Evolutionary conservation across 2,113 vertebrate genomes (phyloP).

Genomic region (Jacana jacana): DNA sequence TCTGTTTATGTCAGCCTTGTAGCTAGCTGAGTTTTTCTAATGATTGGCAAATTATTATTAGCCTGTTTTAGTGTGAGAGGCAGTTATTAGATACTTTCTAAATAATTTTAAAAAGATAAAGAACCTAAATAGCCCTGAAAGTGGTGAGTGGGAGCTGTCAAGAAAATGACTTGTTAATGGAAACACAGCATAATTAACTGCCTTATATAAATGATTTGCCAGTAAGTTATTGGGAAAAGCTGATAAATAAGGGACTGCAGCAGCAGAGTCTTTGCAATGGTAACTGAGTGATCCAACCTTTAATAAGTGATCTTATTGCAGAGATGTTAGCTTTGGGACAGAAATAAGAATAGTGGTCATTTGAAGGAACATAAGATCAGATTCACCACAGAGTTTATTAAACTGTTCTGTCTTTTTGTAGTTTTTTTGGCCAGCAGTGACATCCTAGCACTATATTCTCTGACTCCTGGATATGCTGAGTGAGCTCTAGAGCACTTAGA

Average conservation of each 20-base stretch:
- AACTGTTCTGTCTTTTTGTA: neutral
- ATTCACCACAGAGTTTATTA: neutral
- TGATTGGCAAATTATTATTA: slow-evolving; percentile 2
- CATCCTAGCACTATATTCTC: neutral
- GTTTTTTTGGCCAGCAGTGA: neutral
- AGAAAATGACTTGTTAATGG: slow-evolving; percentile 27
- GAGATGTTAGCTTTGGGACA: neutral
- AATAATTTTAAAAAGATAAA: slow-evolving; percentile 13
- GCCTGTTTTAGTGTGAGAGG: neutral
- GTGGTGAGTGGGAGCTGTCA: slow-evolving; percentile 48
- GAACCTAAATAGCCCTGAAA: slow-evolving; percentile 5
- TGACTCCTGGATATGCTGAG: neutral
- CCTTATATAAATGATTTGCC: neutral
- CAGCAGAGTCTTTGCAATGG: neutral
- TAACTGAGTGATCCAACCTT: neutral
- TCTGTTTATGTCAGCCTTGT: neutral
- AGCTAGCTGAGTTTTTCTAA: neutral
- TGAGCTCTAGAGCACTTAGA: neutral
- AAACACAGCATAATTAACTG: neutral
- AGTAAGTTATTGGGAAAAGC: neutral
- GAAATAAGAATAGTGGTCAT: neutral
- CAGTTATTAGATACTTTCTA: slow-evolving; percentile 12
- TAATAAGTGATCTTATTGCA: neutral
- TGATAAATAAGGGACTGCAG: neutral
- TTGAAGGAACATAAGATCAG: neutral